Evolutionary conservation across 2,113 vertebrate species (phyloP).

Genomic region (Bostrychus sinensis): DNA sequence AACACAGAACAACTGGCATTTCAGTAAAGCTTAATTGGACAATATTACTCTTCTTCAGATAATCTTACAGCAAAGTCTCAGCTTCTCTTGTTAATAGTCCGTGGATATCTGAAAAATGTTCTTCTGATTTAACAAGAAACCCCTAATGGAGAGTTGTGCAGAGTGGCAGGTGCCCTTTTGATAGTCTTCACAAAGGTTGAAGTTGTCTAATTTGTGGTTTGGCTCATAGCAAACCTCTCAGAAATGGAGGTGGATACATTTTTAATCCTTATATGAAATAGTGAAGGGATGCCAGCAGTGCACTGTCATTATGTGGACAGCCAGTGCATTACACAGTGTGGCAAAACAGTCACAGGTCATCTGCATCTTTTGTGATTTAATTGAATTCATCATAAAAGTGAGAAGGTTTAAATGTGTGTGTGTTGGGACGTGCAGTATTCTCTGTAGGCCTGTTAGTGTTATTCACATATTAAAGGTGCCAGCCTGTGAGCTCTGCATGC

Average conservation of each 20-base stretch:
- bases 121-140: constrained; percentile 40
- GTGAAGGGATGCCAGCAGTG: constrained; percentile 83
- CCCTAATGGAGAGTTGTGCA: constrained; percentile 82
- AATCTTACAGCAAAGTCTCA: background rate
- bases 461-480: constrained; percentile 70
- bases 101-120: background rate
- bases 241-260: constrained; percentile 91
- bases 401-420: constrained; percentile 78
- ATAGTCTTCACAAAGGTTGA: constrained; percentile 86
- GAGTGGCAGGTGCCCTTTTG: constrained; percentile 82
- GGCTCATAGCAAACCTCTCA: constrained; percentile 82
- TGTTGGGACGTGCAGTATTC: constrained; percentile 35
- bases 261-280: constrained; percentile 84
- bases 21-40: background rate
- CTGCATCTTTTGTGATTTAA: constrained; percentile 88
- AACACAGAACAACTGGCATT: constrained; percentile 1
- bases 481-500: constrained; percentile 85
- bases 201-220: constrained; percentile 81
- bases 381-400: constrained; percentile 77
- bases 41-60: background rate
- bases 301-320: constrained; percentile 68
- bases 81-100: background rate
- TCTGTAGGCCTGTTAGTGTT: constrained; percentile 6
- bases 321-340: constrained; percentile 75
- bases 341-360: constrained; percentile 82